These are phyloP conservation scores for Cenopis cana DNA, from an alignment of 2,888 invertebrate genomes.

Conservation along the genomic window DNA sequence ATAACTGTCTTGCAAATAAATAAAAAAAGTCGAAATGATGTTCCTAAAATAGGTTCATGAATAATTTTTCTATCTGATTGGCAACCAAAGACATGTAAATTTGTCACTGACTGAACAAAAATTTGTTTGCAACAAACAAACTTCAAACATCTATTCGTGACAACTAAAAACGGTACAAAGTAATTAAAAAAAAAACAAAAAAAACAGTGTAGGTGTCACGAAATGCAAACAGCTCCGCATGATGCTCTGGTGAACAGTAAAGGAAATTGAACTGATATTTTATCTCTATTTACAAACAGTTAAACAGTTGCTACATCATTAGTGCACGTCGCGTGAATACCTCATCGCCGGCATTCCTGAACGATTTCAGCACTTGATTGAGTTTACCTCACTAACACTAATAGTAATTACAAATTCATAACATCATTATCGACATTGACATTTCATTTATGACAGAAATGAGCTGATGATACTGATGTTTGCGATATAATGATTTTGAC, in stretches of 20 bases:
- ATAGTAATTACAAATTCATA: conserved; percentile 23
- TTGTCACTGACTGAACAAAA: not conserved
- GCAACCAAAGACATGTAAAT: not conserved
- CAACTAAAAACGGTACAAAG: too few relatives aligned
- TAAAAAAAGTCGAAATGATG: not conserved
- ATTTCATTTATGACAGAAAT: conserved; percentile 16
- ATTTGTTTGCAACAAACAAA: not conserved
- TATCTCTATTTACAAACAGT: conserved; percentile 72
- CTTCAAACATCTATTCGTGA: too few relatives aligned
- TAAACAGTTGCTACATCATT: conserved; percentile 76
- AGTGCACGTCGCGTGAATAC: conserved; percentile 53
- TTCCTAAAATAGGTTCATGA: not conserved
- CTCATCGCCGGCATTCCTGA: conserved; percentile 32
- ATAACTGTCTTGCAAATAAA: not conserved
- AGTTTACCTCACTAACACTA: conserved; percentile 17
- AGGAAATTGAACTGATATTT: not conserved
- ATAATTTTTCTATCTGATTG: not conserved
- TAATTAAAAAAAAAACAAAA: too few relatives aligned
- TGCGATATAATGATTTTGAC: not conserved
- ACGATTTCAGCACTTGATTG: conserved; percentile 34
- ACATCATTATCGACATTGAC: conserved; percentile 23
- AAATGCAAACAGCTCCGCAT: too few relatives aligned
- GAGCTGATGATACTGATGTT: conserved; percentile 6
- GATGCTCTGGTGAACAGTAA: not conserved
- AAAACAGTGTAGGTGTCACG: too few relatives aligned